Conservation (phyloP, 2,797 vertebrate genomes). For the Parambassis ranga region DNA sequence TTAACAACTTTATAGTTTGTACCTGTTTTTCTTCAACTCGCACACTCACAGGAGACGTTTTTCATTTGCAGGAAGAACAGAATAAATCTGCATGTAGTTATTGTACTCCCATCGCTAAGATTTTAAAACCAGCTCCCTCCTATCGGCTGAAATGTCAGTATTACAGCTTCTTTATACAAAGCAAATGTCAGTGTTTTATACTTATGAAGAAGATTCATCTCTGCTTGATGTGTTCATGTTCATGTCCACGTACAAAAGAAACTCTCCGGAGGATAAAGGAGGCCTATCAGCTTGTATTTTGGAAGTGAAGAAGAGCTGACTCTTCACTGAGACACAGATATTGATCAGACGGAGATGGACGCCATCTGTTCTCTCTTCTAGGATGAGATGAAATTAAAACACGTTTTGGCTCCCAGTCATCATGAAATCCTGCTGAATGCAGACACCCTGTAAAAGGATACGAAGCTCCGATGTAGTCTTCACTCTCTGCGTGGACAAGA, state of each 20-base stretch:
- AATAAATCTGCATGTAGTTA: background rate
- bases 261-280: background rate
- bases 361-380: background rate
- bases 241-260: conserved; percentile 8
- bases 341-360: conserved; percentile 7
- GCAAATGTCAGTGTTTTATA: conserved; percentile 16
- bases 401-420: no score
- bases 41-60: background rate
- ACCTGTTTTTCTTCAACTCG: background rate
- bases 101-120: background rate
- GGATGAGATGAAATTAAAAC: no score
- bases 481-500: conserved; percentile 83
- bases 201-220: background rate
- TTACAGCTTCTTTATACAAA: background rate
- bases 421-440: no score
- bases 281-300: background rate
- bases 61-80: background rate
- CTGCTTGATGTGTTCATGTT: background rate
- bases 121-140: background rate
- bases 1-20: no score
- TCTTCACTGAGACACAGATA: conserved; percentile 11
- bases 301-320: conserved; percentile 26
- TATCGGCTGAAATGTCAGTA: conserved; percentile 1
- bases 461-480: conserved; percentile 77
- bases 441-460: conserved; percentile 84